Evolutionary conservation across 2,113 vertebrate species (phyloP), one percentile per base, ranked within the genome.

Genomic region (Ophiodon elongatus): DNA sequence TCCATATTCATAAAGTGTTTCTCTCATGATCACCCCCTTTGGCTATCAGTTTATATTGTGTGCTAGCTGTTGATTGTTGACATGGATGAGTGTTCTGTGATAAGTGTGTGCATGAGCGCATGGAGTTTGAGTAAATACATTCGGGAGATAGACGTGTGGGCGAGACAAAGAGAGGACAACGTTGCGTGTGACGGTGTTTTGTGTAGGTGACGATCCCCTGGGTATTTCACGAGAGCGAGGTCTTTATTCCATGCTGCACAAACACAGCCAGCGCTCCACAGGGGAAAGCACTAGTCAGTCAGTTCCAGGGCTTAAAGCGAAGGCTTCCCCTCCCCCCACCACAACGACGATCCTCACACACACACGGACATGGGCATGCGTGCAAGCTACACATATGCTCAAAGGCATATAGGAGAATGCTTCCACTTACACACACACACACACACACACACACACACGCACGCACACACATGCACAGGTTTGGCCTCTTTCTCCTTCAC

Each of bases 221-320:
- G 79, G 92, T 85, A 62, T 89, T 85, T 73, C 82, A 90, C 23
- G 14, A 74, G 80, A 86, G 86, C 72, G 31, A 84, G 73, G 73
- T 86, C 81, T 93, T 92, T 89, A 90, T 91, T 91, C 79, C 76
- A 80, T 64, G 70, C 80, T 71, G 83, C 80, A 91, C 89, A 92
- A 92, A 92, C 87, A 86, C 87, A 91, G 81, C 52, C 83, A 84
- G 79, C 45, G 11, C 85, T 93, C 88, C 80, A 69, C 56, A 8
- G 84, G 84, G 82, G 64, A 84, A 90, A 88, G 83, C 88, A 80
- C 78, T 85, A 92, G 85, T 86, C 93, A 87, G 85, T 92, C 87
- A 88, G 83, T 80, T 87, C 31, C 77, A 88, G 76, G 80, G 90
- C 80, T 91, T 90, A 84, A 79, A 85, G 82, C 23, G 7, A 82